A percentile compares a stretch with the other conserved stretches of the same genome.
phyloP scores from a whole-genome alignment of 2,888 invertebrate genomes.

The Bruchidius siliquastri region DNA sequence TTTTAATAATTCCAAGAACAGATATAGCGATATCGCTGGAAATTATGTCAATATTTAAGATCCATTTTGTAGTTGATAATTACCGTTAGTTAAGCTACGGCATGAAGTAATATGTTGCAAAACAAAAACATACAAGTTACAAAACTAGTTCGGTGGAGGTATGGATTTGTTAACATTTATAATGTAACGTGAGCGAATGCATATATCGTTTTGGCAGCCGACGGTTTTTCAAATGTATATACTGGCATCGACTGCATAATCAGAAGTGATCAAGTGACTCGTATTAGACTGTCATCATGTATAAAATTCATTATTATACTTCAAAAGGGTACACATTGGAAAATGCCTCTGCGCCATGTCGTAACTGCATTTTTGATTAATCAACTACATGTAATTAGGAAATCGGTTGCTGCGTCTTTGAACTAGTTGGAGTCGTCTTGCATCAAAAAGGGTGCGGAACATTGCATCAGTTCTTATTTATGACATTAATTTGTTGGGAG shows the following conservation, averaged over 20 bases:
- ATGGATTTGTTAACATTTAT: constrained; percentile 26
- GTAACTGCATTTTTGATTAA: background rate
- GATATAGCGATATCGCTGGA: background rate
- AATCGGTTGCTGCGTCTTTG: background rate
- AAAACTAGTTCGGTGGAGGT: constrained; percentile 20
- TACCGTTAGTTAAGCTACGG: constrained; percentile 19
- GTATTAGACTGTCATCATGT: background rate
- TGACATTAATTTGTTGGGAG: background rate
- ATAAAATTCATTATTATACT: background rate
- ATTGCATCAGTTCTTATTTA: background rate
- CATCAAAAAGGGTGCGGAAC: background rate
- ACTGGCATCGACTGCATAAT: background rate
- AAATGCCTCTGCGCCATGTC: background rate
- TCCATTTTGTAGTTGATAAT: constrained; percentile 22
- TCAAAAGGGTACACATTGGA: background rate
- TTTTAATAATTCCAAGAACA: no score
- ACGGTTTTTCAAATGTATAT: constrained; percentile 14
- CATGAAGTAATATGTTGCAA: constrained; percentile 22
- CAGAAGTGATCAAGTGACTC: background rate
- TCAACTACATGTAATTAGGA: background rate
- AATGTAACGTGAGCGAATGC: constrained; percentile 16
- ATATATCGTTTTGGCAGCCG: constrained; percentile 19
- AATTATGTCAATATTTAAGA: constrained; percentile 12
- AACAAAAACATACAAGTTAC: constrained; percentile 23
- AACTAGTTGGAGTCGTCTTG: background rate